Evolutionary conservation across 1,140 invertebrate genomes (phyloP).

Genomic region (Delia radicum): DNA sequence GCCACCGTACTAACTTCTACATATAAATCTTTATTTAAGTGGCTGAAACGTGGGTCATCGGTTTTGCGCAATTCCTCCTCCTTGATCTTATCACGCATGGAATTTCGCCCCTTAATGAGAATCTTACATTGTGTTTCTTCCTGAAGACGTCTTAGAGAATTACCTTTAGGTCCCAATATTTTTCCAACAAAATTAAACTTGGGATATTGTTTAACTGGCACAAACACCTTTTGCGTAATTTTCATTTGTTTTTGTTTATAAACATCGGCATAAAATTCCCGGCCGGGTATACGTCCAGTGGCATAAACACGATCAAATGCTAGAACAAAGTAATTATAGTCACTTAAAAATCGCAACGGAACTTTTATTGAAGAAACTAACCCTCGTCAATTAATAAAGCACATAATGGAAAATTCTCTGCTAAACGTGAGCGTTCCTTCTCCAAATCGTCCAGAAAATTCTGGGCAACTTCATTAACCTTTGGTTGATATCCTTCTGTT

Average conservation of each 20-base stretch:
- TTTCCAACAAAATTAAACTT: conserved; percentile 86
- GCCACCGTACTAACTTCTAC: conserved; percentile 89
- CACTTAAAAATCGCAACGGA: too few species aligned
- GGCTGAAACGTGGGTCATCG: conserved; percentile 88
- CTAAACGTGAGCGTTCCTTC: not conserved
- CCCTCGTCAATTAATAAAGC: not conserved
- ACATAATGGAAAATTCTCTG: not conserved
- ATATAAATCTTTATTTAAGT: conserved; percentile 89
- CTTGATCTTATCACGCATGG: too few species aligned
- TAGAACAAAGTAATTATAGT: too few species aligned
- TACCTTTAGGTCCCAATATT: conserved; percentile 88
- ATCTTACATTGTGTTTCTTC: conserved; percentile 95
- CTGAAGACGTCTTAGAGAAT: conserved; percentile 87
- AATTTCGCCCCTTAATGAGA: conserved; percentile 89
- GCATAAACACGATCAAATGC: too few species aligned
- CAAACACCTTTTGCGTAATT: conserved; percentile 78
- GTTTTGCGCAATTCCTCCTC: conserved; percentile 85
- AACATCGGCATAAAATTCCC: conserved; percentile 76
- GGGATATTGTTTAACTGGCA: conserved; percentile 58
- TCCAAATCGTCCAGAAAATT: not conserved
- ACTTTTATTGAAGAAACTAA: not conserved
- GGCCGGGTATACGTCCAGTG: conserved; percentile 56
- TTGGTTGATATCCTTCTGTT: not conserved
- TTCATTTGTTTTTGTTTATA: conserved; percentile 83
- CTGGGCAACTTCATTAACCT: conserved; percentile 4